These are phyloP conservation scores for Cephalophus harveyi DNA, from an alignment of 2,113 vertebrate genomes.

Conservation along the genomic window DNA sequence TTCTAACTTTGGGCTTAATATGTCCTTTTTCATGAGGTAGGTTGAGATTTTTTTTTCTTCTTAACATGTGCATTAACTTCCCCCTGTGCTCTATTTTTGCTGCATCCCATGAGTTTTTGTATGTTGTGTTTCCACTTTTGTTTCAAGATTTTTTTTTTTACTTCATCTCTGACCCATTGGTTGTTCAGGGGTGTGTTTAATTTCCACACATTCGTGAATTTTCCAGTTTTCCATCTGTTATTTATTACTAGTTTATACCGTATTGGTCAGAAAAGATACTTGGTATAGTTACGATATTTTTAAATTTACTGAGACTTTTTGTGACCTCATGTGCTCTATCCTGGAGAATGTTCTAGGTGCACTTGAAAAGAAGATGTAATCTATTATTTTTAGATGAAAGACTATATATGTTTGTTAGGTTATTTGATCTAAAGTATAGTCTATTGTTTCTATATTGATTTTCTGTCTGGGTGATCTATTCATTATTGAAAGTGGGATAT, in stretches of 20 bases:
- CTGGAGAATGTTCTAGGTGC: neutral
- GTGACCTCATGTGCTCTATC: neutral
- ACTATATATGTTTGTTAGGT: neutral
- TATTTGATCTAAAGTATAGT: neutral
- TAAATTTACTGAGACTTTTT: neutral
- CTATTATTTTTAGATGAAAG: neutral
- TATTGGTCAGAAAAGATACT: neutral
- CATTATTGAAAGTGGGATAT: neutral
- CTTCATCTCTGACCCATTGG: neutral
- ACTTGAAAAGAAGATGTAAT: neutral
- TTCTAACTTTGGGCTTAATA: neutral
- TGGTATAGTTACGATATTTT: neutral
- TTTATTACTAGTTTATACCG: neutral
- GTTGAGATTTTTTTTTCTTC: neutral
- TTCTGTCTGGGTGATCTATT: neutral
- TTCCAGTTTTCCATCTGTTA: neutral
- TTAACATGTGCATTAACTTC: neutral
- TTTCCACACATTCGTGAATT: neutral
- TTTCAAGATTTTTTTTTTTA: neutral
- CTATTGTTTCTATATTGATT: neutral
- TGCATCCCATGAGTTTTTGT: neutral
- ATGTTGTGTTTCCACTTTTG: neutral
- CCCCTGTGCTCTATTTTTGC: neutral
- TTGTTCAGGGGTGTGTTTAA: neutral
- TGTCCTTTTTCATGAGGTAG: neutral